phyloP scores from a whole-genome alignment of 1,140 invertebrate genomes.

The Drosophila rufa region DNA sequence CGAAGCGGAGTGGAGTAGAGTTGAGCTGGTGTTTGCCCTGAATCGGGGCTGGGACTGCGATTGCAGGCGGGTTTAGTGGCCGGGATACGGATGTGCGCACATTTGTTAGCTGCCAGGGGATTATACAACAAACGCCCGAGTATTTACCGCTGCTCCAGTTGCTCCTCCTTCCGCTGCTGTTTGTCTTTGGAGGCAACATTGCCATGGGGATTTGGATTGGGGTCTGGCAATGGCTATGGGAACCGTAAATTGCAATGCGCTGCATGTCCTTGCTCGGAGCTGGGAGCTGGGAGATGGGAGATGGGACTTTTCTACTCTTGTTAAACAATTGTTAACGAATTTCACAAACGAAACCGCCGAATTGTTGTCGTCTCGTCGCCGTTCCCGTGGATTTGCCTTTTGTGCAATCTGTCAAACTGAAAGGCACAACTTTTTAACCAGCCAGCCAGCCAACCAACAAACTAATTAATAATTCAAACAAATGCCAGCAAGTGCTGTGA shows the following conservation, averaged over 20 bases:
- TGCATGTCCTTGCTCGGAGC: constrained; percentile 48
- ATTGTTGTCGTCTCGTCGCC: constrained; percentile 36
- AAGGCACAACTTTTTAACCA: constrained; percentile 54
- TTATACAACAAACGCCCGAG: constrained; percentile 71
- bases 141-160: constrained; percentile 56
- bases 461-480: constrained; percentile 69
- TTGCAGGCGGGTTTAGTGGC: constrained; percentile 58
- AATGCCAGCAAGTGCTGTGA: constrained; percentile 35
- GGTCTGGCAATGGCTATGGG: constrained; percentile 30
- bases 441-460: constrained; percentile 39
- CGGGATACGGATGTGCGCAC: constrained; percentile 74
- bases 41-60: constrained; percentile 25
- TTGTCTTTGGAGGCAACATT: constrained; percentile 54
- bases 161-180: constrained; percentile 6
- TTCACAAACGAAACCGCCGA: constrained; percentile 66
- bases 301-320: constrained; percentile 35
- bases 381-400: constrained; percentile 13
- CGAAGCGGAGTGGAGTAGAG: constrained; percentile 2
- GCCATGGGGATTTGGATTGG: constrained; percentile 41
- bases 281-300: constrained; percentile 1
- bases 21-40: constrained; percentile 52
- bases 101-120: constrained; percentile 79
- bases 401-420: constrained; percentile 66
- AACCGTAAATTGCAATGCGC: constrained; percentile 63
- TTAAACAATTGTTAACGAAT: constrained; percentile 75